These are phyloP conservation scores for Monodelphis domestica DNA, from an alignment of 2,797 vertebrate species.

Conservation along the genomic window DNA sequence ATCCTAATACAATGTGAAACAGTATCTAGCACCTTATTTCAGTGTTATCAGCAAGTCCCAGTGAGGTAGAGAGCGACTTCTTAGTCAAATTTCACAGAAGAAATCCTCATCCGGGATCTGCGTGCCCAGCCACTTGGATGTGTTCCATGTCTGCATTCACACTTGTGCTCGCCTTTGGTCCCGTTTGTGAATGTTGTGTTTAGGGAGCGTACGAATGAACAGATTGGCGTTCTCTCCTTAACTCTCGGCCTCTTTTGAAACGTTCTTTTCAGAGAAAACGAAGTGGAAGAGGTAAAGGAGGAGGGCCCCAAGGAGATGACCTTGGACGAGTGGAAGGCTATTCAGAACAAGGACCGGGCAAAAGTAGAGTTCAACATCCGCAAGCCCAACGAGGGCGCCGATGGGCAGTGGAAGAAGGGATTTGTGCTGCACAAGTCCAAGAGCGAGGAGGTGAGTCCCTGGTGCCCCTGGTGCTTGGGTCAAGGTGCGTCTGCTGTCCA, in stretches of 20 bases:
- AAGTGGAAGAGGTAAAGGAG: conserved; percentile 97
- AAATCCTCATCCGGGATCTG: not conserved
- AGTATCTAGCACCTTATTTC: not conserved
- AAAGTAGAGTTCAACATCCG: conserved; percentile 99
- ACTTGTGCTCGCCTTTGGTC: not conserved
- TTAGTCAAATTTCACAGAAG: not conserved
- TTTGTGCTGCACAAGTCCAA: conserved; percentile 99
- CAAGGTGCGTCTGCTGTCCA: no score
- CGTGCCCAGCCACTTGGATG: no score
- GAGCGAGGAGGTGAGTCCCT: conserved; percentile 93
- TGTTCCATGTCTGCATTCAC: no score
- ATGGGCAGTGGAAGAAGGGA: conserved; percentile 99
- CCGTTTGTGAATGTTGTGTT: not conserved
- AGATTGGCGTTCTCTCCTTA: not conserved
- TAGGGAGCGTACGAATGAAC: not conserved
- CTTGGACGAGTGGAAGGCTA: conserved; percentile 99
- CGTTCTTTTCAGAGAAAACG: conserved; percentile 91
- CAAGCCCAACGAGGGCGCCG: conserved; percentile 98
- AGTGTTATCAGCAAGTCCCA: not conserved
- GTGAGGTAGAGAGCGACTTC: not conserved
- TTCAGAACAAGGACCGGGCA: conserved; percentile 98
- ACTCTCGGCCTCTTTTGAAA: not conserved
- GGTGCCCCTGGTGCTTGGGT: not conserved
- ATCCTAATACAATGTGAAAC: no score
- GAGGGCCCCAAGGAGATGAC: conserved; percentile 99